Conservation (phyloP, 2,888 invertebrate species). For the Xanthia togata region DNA sequence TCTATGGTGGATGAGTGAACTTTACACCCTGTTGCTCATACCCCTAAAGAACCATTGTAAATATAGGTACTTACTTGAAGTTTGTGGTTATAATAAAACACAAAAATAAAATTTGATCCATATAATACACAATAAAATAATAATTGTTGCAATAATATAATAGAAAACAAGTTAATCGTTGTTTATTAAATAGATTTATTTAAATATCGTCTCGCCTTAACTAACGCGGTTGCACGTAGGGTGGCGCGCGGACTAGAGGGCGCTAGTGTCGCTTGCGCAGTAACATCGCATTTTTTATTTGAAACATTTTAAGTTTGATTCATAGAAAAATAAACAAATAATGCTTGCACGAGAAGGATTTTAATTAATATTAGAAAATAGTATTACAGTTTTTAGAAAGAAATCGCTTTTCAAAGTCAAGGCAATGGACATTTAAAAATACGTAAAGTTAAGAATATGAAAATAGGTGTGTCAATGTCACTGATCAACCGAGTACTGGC, state of each 20-base stretch:
- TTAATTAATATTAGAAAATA: not conserved
- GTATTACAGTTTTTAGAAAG: not conserved
- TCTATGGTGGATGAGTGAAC: too few relatives aligned
- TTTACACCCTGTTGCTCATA: too few relatives aligned
- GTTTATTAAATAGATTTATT: conserved; percentile 81
- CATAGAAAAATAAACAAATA: not conserved
- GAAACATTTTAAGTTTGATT: too few relatives aligned
- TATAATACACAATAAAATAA: conserved; percentile 86
- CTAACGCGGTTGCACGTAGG: conserved; percentile 75
- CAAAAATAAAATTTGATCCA: conserved; percentile 81
- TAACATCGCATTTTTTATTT: conserved; percentile 5
- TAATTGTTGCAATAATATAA: conserved; percentile 80
- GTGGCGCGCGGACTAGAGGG: conserved; percentile 83
- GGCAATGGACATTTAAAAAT: too few relatives aligned
- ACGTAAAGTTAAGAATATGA: too few relatives aligned
- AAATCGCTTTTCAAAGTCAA: not conserved
- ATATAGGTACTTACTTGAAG: too few relatives aligned
- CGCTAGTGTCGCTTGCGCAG: conserved; percentile 62
- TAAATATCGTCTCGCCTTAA: conserved; percentile 77
- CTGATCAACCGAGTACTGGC: conserved; percentile 50
- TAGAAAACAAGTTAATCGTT: conserved; percentile 83
- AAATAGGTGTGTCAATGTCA: conserved; percentile 14
- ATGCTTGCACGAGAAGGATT: not conserved
- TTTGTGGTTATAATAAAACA: conserved; percentile 68
- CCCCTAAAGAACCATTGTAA: too few relatives aligned